These are phyloP conservation scores for Mastigias papua DNA, from an alignment of 30 jellyfish, hydroid and myxozoan genomes.

Conservation along the genomic window DNA sequence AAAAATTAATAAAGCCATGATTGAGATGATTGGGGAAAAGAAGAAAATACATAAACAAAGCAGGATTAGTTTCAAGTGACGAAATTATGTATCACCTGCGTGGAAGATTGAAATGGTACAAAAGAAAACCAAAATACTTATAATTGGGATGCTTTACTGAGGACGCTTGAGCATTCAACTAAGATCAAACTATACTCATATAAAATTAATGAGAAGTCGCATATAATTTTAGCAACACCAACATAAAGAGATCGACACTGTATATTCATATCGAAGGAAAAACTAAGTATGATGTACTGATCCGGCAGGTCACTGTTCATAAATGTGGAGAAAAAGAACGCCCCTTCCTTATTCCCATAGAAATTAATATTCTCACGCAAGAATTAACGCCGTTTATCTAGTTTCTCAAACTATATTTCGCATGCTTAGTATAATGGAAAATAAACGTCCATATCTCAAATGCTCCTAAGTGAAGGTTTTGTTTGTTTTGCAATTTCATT, in stretches of 20 bases:
- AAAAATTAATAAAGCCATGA: neutral
- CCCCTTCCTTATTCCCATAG: too few relatives aligned
- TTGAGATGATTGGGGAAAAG: neutral
- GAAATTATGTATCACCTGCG: constrained; percentile 10
- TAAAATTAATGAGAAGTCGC: neutral
- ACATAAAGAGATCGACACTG: neutral
- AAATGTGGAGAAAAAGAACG: too few relatives aligned
- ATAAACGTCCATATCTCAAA: too few relatives aligned
- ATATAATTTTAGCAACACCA: neutral
- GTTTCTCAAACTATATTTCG: too few relatives aligned
- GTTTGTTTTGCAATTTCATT: too few relatives aligned
- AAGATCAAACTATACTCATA: neutral
- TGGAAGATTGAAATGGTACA: neutral
- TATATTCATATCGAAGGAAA: neutral
- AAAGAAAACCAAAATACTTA: neutral
- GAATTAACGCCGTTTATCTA: too few relatives aligned
- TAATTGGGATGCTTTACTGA: neutral
- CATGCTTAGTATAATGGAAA: too few relatives aligned
- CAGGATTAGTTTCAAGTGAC: neutral
- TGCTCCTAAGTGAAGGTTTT: too few relatives aligned
- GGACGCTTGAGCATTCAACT: neutral
- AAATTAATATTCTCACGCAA: too few relatives aligned
- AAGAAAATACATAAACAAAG: neutral
- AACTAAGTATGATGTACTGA: too few relatives aligned
- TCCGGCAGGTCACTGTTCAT: too few relatives aligned